These are phyloP conservation scores for Acipenser oxyrinchus DNA, from an alignment of 2,797 vertebrate genomes.

Conservation along the genomic window DNA sequence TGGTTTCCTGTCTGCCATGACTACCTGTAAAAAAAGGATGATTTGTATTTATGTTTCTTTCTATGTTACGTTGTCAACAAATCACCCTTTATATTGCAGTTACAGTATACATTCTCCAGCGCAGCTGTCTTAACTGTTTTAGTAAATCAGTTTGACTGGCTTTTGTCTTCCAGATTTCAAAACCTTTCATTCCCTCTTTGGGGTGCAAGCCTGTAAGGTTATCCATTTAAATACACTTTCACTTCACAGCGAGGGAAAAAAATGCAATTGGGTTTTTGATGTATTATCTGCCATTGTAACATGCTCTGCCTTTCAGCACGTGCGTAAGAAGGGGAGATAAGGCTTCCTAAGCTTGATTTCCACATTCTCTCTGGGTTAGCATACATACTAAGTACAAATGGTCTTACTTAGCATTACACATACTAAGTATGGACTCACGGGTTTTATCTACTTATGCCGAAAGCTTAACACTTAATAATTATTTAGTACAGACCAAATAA, in stretches of 20 bases:
- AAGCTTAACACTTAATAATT: background rate
- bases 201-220: background rate
- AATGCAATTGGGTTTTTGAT: conserved; percentile 3
- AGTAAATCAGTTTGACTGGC: conserved; percentile 3
- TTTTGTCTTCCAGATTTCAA: conserved; percentile 7
- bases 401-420: conserved; percentile 1
- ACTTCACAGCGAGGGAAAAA: conserved; percentile 5
- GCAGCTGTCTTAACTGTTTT: background rate
- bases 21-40: no score
- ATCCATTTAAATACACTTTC: background rate
- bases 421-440: background rate
- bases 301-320: background rate
- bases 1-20: no score
- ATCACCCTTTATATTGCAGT: no score
- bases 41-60: no score
- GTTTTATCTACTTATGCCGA: background rate
- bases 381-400: conserved; percentile 1
- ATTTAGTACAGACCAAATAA: background rate
- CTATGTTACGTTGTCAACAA: no score
- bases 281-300: background rate
- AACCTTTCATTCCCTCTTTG: background rate
- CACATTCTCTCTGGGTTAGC: background rate
- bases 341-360: background rate
- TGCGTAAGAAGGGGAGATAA: background rate
- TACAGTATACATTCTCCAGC: background rate